Conservation (phyloP, 2,113 vertebrate genomes). For the Sapayoa aenigma region DNA sequence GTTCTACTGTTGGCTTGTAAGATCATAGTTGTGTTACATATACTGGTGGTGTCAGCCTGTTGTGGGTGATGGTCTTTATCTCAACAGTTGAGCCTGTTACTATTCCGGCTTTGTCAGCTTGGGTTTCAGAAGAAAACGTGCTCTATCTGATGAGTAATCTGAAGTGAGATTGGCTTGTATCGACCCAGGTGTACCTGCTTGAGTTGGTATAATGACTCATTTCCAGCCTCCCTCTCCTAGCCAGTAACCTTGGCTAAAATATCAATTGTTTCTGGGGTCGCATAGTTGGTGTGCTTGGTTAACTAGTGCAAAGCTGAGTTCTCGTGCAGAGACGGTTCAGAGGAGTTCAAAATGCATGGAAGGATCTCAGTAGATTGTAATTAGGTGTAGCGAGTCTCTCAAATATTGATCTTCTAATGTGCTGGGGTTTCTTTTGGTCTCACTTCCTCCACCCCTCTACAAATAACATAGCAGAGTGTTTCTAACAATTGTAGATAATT, state of each 20-base stretch:
- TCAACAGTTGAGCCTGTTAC: background rate
- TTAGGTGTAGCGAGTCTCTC: background rate
- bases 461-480: background rate
- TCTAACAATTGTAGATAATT: background rate
- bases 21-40: background rate
- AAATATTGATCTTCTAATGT: background rate
- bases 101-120: slow-evolving; percentile 8
- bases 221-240: background rate
- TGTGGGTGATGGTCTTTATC: background rate
- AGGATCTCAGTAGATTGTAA: background rate
- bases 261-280: background rate
- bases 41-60: background rate
- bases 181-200: background rate
- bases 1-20: background rate
- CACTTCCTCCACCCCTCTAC: background rate
- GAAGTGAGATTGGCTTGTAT: background rate
- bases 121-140: background rate
- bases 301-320: background rate
- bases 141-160: background rate
- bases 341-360: background rate
- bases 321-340: background rate
- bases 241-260: background rate
- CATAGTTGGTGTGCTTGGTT: background rate
- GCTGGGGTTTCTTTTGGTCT: background rate
- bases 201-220: background rate